Evolutionary conservation across 2,797 vertebrate genomes (phyloP).

Genomic region (Euthynnus affinis): DNA sequence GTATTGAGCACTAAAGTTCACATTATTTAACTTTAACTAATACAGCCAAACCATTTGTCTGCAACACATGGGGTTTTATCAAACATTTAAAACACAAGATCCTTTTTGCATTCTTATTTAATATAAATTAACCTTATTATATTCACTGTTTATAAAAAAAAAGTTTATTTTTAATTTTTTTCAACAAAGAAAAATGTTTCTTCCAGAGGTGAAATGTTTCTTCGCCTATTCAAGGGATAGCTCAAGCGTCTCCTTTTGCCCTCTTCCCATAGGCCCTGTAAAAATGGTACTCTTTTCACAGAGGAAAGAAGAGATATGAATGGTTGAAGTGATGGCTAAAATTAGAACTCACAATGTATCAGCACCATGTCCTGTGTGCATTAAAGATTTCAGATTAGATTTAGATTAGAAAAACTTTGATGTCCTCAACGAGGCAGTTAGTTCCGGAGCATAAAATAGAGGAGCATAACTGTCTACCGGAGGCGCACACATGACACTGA

Average conservation of each 20-base stretch:
- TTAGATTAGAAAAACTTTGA: slow-evolving; percentile 71
- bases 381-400: slow-evolving; percentile 71
- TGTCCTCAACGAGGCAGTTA: slow-evolving; percentile 63
- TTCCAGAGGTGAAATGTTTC: slow-evolving; percentile 5
- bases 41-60: neutral
- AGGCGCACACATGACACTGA: slow-evolving; percentile 40
- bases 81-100: neutral
- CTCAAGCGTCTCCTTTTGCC: neutral
- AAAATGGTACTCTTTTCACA: slow-evolving; percentile 19
- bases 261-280: slow-evolving; percentile 39
- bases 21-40: neutral
- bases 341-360: slow-evolving; percentile 58
- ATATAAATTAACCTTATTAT: neutral
- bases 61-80: neutral
- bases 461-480: slow-evolving; percentile 33
- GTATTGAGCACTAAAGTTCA: neutral
- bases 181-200: neutral
- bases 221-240: neutral
- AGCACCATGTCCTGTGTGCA: slow-evolving; percentile 56
- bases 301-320: slow-evolving; percentile 54
- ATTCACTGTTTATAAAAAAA: neutral
- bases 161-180: neutral
- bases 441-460: slow-evolving; percentile 55
- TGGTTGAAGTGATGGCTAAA: slow-evolving; percentile 58
- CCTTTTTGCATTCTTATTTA: neutral